Evolutionary conservation across 2,888 invertebrate genomes (phyloP), one percentile per base, ranked within the genome.

Genomic region (Cryptus viduatorius): DNA sequence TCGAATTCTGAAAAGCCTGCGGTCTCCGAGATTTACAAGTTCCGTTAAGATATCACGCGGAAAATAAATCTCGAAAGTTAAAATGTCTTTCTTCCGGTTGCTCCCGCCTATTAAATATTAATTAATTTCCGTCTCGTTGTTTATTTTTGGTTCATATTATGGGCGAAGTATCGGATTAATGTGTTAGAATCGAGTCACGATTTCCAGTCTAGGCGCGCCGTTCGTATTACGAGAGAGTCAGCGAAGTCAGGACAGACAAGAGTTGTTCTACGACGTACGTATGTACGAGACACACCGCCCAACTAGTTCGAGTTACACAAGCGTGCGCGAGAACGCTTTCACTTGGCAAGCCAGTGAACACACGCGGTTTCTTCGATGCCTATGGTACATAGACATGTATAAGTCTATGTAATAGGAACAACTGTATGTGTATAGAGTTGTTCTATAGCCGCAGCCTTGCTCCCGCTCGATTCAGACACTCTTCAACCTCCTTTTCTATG

Each of bases 281-380:
- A 78, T 73, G 82, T 76, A 75, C 77, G 67, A 81, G 72, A 67
- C 76, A n/a, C 78, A 73, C 72, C 81, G 79, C 67, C 82, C 78
- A 72, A 83, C 79, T 72, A 78, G 78, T 75, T 65, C 69, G 73
- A 79, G 82, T 88, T 88, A 85, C 87, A 88, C 88, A 87, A 88
- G 86, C 80, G 46, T 56, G 79, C 72, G 82, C 77, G 75, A 82
- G 85, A 87, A 83, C 88, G 87, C 88, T 88, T 88, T 88, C 88
- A 88, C 88, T 87, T 86, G 85, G 86, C 85, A 87, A 61, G 59
- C 59, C 61, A 71, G 46, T 61, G 29, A 68, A 77, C 72, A 61
- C 19, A 73, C 78, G 64, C 53, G 53, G 19, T 31, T 46, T 68
- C 46, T 56, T 68, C 69, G 19, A 65, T 71, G 53, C 50, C n/a